These are phyloP conservation scores for Caenorhabditis japonica DNA, from an alignment of 2,888 invertebrate species.

Conservation along the genomic window DNA sequence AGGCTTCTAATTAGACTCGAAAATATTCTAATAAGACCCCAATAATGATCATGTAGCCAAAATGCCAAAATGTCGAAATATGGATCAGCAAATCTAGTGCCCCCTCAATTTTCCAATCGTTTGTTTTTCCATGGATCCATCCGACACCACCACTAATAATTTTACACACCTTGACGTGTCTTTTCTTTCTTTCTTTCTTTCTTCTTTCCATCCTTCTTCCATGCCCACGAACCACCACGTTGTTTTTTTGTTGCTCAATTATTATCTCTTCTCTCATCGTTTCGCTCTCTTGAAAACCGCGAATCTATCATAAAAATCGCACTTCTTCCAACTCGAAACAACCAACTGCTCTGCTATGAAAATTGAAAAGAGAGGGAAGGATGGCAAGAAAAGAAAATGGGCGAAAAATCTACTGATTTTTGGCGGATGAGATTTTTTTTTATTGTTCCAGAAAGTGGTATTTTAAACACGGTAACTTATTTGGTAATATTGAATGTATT, in stretches of 20 bases:
- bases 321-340: constrained; percentile 29
- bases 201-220: constrained; percentile 1
- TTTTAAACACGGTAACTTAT: no score
- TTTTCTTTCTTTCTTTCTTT: constrained; percentile 6
- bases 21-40: no score
- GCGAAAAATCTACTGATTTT: no score
- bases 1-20: no score
- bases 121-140: no score
- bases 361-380: neutral
- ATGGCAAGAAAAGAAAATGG: constrained; percentile 16
- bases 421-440: no score
- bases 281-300: constrained; percentile 25
- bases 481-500: no score
- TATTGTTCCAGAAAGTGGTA: no score
- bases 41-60: no score
- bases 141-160: constrained; percentile 32
- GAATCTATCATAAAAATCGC: constrained; percentile 50
- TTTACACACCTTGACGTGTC: constrained; percentile 21
- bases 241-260: constrained; percentile 4
- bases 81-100: no score
- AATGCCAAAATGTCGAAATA: no score
- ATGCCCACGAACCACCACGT: constrained; percentile 26
- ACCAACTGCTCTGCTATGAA: constrained; percentile 27
- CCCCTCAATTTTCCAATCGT: neutral
- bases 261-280: constrained; percentile 15